Percentiles rank a stretch among this genome's conserved stretches.
Evolutionary conservation across 1,140 invertebrate species (phyloP).

Genomic region (Pogonognathellus flavescens): DNA sequence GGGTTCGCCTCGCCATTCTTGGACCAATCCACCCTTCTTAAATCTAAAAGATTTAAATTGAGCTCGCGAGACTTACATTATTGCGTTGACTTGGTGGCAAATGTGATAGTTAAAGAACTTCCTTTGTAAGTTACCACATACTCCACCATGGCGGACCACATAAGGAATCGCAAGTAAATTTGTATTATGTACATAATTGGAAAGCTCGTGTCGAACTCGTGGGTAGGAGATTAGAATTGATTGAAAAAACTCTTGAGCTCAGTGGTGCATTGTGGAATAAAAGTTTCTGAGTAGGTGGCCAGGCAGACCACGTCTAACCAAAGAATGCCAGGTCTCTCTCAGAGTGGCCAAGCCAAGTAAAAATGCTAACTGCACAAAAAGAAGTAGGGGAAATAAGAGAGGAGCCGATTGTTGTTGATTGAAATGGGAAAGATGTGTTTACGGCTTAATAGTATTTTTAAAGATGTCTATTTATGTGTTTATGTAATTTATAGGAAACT

Average conservation of each 20-base stretch:
- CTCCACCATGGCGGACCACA: neutral
- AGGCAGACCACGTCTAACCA: neutral
- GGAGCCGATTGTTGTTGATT: slow-evolving; percentile 34
- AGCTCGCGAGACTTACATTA: no score
- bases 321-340: neutral
- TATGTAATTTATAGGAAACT: slow-evolving; percentile 71
- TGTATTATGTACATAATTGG: slow-evolving; percentile 39
- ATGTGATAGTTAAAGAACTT: no score
- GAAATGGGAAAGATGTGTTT: slow-evolving; percentile 48
- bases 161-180: slow-evolving; percentile 28
- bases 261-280: neutral
- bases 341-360: neutral
- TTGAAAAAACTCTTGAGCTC: slow-evolving; percentile 30
- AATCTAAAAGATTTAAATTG: no score
- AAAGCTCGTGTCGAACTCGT: slow-evolving; percentile 41
- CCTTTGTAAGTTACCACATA: no score
- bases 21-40: no score
- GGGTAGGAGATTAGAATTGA: slow-evolving; percentile 35
- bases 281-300: slow-evolving; percentile 2
- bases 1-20: no score
- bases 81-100: no score
- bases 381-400: slow-evolving; percentile 26
- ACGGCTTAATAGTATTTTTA: slow-evolving; percentile 1
- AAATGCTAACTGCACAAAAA: neutral
- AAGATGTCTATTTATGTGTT: slow-evolving; percentile 20